Base-by-base conservation (phyloP, 2,113 vertebrate genomes). In the Petrocephalus zakoni region DNA sequence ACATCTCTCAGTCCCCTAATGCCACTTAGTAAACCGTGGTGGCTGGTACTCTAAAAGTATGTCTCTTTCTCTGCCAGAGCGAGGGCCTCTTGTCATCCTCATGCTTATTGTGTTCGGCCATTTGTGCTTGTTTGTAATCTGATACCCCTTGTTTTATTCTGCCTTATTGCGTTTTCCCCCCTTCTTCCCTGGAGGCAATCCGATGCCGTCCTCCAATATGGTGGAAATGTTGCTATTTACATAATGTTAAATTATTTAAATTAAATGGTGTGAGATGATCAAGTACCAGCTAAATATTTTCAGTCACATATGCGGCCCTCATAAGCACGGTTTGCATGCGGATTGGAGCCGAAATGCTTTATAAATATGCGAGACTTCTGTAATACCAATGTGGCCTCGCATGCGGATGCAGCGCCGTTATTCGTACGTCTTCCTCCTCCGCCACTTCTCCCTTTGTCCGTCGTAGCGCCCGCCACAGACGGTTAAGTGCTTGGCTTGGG, bases 1-100 rank as follows among this genome's bases (percentile, higher is more conserved):
- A 85, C 58, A 34, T 56, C 6, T 9, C 13, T 85, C 37, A 64
- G 47, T 51, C 7, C 83, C 42, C 3, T 0, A 88, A 34, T 85
- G 88, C 51, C 46, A 85, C 86, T 22, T 83, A 19, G 37, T 83
- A 83, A 83, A 49, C 46, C 4, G n/a, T 13, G 22, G 10, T 88
- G 68, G 89, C 86, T 29, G 87, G 89, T 47, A 89, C 90, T 93
- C 91, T 90, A 90, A 92, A 92, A 68, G 21, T 47, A 8, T 9
- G 15, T 19, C 29, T 83, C 42, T 46, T 52, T 34, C 68, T 19
- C 82, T 29, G 58, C 29, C 9, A 68, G 15, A 82, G 29, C 29
- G 19, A 11, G 55, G 29, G 21, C 51, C 19, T 55, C 72, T 55
- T 58, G 42, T 52, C 22, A 55, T 55, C 51, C 68, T 82, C 49